phyloP scores from a whole-genome alignment of 2,888 invertebrate genomes.

The Drosophila vallismaia region DNA sequence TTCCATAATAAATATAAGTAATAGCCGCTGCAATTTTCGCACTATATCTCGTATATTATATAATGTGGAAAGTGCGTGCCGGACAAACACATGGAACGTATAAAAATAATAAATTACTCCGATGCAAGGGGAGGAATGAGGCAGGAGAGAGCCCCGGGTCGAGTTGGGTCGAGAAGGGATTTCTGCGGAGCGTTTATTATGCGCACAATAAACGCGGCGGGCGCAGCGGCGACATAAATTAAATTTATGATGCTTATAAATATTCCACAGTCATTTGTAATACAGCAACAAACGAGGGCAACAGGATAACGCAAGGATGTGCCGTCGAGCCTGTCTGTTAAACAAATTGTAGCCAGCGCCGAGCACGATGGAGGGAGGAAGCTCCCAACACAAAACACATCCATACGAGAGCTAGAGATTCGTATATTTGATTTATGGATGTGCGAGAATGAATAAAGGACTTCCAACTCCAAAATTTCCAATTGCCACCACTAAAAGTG shows the following conservation, averaged over 20 bases:
- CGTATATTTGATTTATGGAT: slow-evolving; percentile 66
- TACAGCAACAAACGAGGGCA: slow-evolving; percentile 62
- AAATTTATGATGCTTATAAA: slow-evolving; percentile 81
- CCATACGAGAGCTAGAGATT: slow-evolving; percentile 52
- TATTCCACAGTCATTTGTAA: slow-evolving; percentile 81
- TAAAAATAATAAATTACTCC: slow-evolving; percentile 76
- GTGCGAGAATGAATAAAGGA: slow-evolving; percentile 47
- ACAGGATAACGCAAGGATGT: slow-evolving; percentile 77
- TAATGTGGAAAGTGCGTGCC: slow-evolving; percentile 77
- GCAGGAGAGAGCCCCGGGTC: slow-evolving; percentile 40
- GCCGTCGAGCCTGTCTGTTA: slow-evolving; percentile 63
- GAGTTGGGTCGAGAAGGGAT: slow-evolving; percentile 74
- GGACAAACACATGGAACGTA: slow-evolving; percentile 57
- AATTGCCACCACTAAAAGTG: slow-evolving; percentile 48
- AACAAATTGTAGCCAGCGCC: slow-evolving; percentile 64
- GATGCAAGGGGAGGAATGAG: slow-evolving; percentile 41
- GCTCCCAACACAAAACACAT: slow-evolving; percentile 22
- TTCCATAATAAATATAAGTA: slow-evolving; percentile 43
- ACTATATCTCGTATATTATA: slow-evolving; percentile 68
- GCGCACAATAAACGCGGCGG: slow-evolving; percentile 76
- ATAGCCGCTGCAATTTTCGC: slow-evolving; percentile 68
- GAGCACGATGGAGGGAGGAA: slow-evolving; percentile 4
- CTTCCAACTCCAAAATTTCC: slow-evolving; percentile 31
- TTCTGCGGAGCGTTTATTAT: slow-evolving; percentile 78
- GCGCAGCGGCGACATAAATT: slow-evolving; percentile 48